Percentiles rank a stretch among this genome's conserved stretches.
phyloP scores from a whole-genome alignment of 2,888 invertebrate species.

The Drosophila recens region DNA sequence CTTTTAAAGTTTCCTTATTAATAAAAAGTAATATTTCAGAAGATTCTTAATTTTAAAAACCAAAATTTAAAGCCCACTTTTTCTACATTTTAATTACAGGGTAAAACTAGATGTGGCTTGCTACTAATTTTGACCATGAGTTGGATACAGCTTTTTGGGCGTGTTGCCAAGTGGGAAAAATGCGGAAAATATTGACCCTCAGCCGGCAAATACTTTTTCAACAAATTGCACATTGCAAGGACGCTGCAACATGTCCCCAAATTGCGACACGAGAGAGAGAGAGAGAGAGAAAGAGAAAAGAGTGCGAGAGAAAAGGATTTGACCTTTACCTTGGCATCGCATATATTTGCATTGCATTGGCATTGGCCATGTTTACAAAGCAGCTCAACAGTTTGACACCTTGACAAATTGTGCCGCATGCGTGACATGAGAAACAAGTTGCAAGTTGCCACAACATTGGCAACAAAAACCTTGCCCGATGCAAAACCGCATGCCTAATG shows the following conservation, averaged over 20 bases:
- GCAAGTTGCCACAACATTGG: neutral
- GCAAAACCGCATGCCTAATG: constrained; percentile 48
- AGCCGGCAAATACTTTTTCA: constrained; percentile 20
- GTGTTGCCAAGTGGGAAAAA: constrained; percentile 53
- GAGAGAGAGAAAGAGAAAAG: neutral
- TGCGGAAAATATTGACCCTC: constrained; percentile 48
- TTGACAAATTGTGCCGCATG: constrained; percentile 17
- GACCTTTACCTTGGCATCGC: constrained; percentile 51
- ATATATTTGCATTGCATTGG: constrained; percentile 29
- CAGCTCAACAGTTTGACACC: constrained; percentile 45
- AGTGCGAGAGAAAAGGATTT: constrained; percentile 11
- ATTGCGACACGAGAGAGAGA: neutral
- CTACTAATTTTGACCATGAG: constrained; percentile 43
- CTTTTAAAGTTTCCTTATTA: too few species aligned
- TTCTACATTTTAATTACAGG: neutral
- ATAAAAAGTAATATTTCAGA: too few species aligned
- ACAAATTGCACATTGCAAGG: constrained; percentile 46
- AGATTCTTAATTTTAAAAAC: too few species aligned
- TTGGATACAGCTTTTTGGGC: constrained; percentile 51
- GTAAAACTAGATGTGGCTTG: neutral
- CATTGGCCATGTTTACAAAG: constrained; percentile 38
- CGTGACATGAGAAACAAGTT: constrained; percentile 6
- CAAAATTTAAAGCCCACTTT: too few species aligned
- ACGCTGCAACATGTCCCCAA: constrained; percentile 53
- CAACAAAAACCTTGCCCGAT: constrained; percentile 3